Evolutionary conservation across 1,140 invertebrate genomes (phyloP).

Genomic region (Cydia fagiglandana): DNA sequence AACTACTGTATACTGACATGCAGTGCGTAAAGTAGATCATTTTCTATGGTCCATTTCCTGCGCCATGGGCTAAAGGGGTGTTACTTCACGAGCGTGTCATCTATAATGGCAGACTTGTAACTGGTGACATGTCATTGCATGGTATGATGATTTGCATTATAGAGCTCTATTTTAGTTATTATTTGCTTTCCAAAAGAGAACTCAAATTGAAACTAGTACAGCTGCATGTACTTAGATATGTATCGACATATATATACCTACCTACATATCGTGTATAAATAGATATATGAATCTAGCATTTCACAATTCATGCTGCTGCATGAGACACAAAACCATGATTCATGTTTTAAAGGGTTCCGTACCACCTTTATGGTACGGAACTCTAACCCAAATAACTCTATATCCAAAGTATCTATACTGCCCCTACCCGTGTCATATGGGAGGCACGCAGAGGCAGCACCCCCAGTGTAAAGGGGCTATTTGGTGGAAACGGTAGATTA

Average conservation of each 20-base stretch:
- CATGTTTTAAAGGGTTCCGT: too few relatives aligned
- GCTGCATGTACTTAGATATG: neutral
- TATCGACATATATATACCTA: neutral
- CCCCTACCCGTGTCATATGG: too few relatives aligned
- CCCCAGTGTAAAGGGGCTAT: too few relatives aligned
- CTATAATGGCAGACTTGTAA: constrained; percentile 3
- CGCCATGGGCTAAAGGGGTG: constrained; percentile 1
- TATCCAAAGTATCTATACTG: too few relatives aligned
- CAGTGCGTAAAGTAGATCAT: constrained; percentile 23
- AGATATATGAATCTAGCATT: neutral
- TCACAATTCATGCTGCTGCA: too few relatives aligned
- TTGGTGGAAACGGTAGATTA: too few relatives aligned
- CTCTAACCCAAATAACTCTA: too few relatives aligned
- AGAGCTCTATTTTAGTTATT: constrained; percentile 4
- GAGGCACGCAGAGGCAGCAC: too few relatives aligned
- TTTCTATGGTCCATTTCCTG: constrained; percentile 29
- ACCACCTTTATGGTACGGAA: too few relatives aligned
- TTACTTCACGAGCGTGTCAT: constrained; percentile 4
- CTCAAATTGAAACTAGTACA: neutral
- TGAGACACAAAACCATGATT: too few relatives aligned
- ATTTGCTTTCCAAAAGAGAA: constrained; percentile 12
- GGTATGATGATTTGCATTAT: constrained; percentile 11
- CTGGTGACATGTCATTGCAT: constrained; percentile 10
- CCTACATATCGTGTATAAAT: neutral
- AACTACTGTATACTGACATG: neutral